Evolutionary conservation across 1,140 invertebrate genomes (phyloP).

Genomic region (Drosophila willistoni): DNA sequence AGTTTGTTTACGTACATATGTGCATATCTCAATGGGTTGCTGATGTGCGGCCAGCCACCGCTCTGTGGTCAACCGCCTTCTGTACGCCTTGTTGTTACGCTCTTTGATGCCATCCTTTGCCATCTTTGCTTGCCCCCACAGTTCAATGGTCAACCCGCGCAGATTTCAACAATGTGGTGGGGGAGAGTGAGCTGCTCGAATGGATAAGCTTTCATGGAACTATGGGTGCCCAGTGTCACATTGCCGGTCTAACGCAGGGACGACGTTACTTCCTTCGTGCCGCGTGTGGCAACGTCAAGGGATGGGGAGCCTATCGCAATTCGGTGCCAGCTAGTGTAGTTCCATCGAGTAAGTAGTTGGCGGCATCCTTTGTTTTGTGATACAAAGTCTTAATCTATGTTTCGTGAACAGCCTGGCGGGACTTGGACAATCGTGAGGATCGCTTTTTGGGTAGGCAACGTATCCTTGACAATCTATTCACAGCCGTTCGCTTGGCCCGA

Average conservation of each 20-base stretch:
- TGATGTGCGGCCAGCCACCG: conserved; percentile 25
- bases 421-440: conserved; percentile 87
- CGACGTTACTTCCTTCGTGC: conserved; percentile 94
- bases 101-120: not conserved
- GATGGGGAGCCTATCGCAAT: conserved; percentile 90
- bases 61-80: conserved; percentile 33
- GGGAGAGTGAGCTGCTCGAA: conserved; percentile 90
- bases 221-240: conserved; percentile 86
- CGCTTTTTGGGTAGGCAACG: conserved; percentile 88
- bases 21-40: not conserved
- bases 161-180: conserved; percentile 91
- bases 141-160: conserved; percentile 94
- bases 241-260: conserved; percentile 91
- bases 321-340: conserved; percentile 92
- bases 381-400: not conserved
- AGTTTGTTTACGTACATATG: not conserved
- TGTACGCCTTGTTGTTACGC: conserved; percentile 16
- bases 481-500: conserved; percentile 87
- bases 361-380: not conserved
- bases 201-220: conserved; percentile 85
- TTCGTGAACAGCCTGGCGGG: conserved; percentile 88
- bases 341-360: conserved; percentile 93
- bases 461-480: conserved; percentile 90
- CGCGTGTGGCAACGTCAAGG: conserved; percentile 94
- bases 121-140: conserved; percentile 62